These are phyloP conservation scores for Vidua macroura DNA, from an alignment of 2,113 vertebrate species.

Conservation along the genomic window DNA sequence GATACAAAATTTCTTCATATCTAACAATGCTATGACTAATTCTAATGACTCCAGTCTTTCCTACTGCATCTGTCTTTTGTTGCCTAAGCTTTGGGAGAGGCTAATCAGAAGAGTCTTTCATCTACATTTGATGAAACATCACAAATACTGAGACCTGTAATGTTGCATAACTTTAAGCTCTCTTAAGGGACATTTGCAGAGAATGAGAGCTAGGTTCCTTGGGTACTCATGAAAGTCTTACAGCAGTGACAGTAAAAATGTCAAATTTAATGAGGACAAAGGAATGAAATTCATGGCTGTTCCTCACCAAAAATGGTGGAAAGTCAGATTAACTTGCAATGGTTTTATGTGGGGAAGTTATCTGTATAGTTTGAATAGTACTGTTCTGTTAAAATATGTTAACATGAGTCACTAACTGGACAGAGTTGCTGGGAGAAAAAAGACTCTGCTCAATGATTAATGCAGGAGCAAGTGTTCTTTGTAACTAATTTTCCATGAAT, in stretches of 20 bases:
- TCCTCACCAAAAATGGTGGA: not conserved
- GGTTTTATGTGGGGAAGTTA: not conserved
- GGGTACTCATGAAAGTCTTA: not conserved
- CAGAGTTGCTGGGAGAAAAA: not conserved
- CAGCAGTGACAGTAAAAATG: not conserved
- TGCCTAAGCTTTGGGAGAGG: not conserved
- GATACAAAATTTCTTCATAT: not conserved
- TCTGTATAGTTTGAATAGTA: not conserved
- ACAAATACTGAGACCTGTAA: not conserved
- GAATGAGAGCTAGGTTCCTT: not conserved
- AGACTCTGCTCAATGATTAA: rapidly evolving
- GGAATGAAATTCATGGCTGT: not conserved
- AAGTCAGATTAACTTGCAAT: not conserved
- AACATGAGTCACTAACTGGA: not conserved
- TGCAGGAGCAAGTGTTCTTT: not conserved
- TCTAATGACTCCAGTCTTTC: too few relatives aligned
- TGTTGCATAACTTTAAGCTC: not conserved
- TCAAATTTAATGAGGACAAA: not conserved
- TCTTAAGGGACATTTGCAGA: rapidly evolving
- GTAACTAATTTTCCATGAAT: not conserved
- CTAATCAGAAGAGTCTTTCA: not conserved
- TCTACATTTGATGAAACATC: not conserved
- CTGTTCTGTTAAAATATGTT: not conserved
- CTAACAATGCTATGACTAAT: not conserved
- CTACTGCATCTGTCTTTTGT: not conserved